These are phyloP conservation scores for Cygnus atratus DNA, from an alignment of 2,113 vertebrate species.

Conservation along the genomic window DNA sequence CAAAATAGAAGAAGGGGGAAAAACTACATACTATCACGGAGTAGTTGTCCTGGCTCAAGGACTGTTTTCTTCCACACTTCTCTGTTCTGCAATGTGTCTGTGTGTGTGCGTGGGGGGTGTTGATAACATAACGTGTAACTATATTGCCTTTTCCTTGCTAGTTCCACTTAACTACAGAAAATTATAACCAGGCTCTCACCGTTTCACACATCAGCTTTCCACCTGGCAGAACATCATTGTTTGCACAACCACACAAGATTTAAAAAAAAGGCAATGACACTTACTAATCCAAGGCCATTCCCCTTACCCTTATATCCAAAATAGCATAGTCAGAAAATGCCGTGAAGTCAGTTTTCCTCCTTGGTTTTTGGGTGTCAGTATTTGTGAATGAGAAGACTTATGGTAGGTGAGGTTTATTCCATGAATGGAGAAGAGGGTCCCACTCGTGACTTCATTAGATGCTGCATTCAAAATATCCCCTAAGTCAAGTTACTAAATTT, in stretches of 20 bases:
- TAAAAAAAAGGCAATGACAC: neutral
- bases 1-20: neutral
- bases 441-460: neutral
- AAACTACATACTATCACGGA: neutral
- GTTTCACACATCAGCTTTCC: neutral
- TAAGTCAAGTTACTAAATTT: neutral
- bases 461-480: neutral
- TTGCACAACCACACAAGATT: neutral
- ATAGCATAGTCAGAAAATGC: neutral
- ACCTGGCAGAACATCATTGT: neutral
- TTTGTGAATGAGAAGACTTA: neutral
- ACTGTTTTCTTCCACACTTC: neutral
- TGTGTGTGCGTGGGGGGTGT: too few species aligned
- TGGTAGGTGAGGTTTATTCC: neutral
- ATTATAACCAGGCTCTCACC: neutral
- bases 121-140: neutral
- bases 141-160: neutral
- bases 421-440: neutral
- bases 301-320: neutral
- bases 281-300: neutral
- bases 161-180: neutral
- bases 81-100: neutral
- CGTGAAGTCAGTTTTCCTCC: neutral
- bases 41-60: neutral
- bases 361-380: neutral